Percentiles rank a stretch among this genome's conserved stretches.
Evolutionary conservation across 2,113 vertebrate species (phyloP).

Genomic region (Neotoma lepida): DNA sequence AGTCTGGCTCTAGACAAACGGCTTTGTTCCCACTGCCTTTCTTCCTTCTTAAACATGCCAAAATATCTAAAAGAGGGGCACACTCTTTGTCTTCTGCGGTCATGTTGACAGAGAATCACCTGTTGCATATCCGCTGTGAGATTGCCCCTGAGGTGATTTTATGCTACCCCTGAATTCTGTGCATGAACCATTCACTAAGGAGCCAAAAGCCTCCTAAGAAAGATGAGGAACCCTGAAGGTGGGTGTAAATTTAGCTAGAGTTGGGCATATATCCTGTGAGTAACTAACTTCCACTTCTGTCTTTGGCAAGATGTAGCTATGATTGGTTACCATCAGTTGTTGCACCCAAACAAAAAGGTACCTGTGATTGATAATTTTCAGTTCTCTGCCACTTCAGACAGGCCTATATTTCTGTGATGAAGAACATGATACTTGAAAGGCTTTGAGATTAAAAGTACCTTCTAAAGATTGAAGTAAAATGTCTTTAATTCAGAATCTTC

Average conservation of each 20-base stretch:
- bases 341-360: not conserved
- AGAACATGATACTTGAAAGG: constrained; percentile 20
- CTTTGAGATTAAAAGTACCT: constrained; percentile 38
- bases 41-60: not conserved
- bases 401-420: not conserved
- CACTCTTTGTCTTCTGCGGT: not conserved
- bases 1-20: not conserved
- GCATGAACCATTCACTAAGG: not conserved
- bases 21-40: not conserved
- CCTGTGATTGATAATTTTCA: not conserved
- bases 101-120: not conserved
- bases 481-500: constrained; percentile 35
- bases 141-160: not conserved
- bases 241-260: not conserved
- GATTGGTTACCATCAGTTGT: not conserved
- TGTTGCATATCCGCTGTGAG: no score
- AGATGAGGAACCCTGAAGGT: not conserved
- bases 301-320: not conserved
- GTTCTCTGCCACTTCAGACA: constrained; percentile 23
- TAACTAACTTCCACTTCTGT: not conserved
- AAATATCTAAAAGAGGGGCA: not conserved
- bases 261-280: not conserved
- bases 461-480: constrained; percentile 53
- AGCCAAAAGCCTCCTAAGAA: not conserved
- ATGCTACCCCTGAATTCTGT: not conserved